Percentiles rank a stretch among this genome's conserved stretches.
Evolutionary conservation across 2,888 invertebrate species (phyloP).

Genomic region (Palloptera scutellata): DNA sequence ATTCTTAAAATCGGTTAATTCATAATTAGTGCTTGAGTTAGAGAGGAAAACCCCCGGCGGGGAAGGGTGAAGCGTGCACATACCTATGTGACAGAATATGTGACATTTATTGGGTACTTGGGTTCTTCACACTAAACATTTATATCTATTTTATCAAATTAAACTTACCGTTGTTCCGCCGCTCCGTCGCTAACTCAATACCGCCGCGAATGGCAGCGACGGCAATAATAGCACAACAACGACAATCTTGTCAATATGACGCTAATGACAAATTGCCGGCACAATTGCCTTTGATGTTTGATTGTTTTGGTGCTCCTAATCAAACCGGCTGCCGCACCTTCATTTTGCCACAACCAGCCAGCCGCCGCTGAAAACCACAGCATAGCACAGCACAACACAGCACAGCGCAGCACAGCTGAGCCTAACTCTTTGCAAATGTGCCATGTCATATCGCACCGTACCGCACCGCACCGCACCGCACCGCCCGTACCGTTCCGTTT

Average conservation of each 20-base stretch:
- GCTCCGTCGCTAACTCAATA: conserved; percentile 5
- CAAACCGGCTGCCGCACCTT: conserved; percentile 57
- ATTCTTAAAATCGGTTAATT: too few species aligned
- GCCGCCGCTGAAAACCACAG: neutral
- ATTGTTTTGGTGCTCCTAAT: conserved; percentile 57
- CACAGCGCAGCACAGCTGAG: too few species aligned
- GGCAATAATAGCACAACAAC: conserved; percentile 45
- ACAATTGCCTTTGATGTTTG: conserved; percentile 59
- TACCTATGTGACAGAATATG: too few species aligned
- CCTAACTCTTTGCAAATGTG: too few species aligned
- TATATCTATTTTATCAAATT: conserved; percentile 22
- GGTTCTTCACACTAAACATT: neutral
- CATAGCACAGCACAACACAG: too few species aligned
- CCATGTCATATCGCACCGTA: too few species aligned
- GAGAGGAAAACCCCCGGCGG: too few species aligned
- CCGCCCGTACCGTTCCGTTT: too few species aligned
- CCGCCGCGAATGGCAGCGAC: conserved; percentile 31
- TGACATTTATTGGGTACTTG: too few species aligned
- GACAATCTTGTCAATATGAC: conserved; percentile 60
- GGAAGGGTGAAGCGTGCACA: too few species aligned
- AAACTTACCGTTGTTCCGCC: conserved; percentile 13
- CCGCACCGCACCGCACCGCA: too few species aligned
- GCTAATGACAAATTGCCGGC: conserved; percentile 64
- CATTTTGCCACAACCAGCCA: conserved; percentile 33
- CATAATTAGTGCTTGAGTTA: too few species aligned